Evolutionary conservation across 2,888 invertebrate genomes (phyloP).

Genomic region (Andrena flavipes): DNA sequence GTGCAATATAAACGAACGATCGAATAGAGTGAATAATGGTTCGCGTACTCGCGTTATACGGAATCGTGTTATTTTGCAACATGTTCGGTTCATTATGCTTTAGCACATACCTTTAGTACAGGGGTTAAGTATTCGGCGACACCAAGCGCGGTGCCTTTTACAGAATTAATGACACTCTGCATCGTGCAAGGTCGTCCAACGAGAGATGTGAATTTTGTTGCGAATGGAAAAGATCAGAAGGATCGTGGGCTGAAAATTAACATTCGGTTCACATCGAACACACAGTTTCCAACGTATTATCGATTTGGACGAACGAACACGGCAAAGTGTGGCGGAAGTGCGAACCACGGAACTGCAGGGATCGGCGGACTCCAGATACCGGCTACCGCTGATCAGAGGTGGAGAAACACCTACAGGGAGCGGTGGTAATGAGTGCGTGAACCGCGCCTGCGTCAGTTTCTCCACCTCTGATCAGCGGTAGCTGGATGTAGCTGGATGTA

Average conservation of each 20-base stretch:
- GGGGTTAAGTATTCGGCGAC: constrained; percentile 99
- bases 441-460: no score
- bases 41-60: background rate
- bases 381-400: no score
- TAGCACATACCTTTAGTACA: constrained; percentile 92
- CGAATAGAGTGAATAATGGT: background rate
- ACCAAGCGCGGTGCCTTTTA: constrained; percentile 97
- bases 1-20: constrained; percentile 1
- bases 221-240: constrained; percentile 25
- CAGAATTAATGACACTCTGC: constrained; percentile 98
- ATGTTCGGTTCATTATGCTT: constrained; percentile 15
- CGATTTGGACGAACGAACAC: constrained; percentile 33
- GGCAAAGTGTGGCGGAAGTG: no score
- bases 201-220: constrained; percentile 21
- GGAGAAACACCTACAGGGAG: no score
- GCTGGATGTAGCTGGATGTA: no score
- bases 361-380: no score
- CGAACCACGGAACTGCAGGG: constrained; percentile 28
- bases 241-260: constrained; percentile 14
- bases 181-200: constrained; percentile 86
- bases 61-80: constrained; percentile 17
- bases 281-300: constrained; percentile 59
- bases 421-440: no score
- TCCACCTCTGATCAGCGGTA: no score
- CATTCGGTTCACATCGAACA: constrained; percentile 48